These are phyloP conservation scores for Heptranchias perlo DNA, from an alignment of 2,113 vertebrate species.

Conservation along the genomic window DNA sequence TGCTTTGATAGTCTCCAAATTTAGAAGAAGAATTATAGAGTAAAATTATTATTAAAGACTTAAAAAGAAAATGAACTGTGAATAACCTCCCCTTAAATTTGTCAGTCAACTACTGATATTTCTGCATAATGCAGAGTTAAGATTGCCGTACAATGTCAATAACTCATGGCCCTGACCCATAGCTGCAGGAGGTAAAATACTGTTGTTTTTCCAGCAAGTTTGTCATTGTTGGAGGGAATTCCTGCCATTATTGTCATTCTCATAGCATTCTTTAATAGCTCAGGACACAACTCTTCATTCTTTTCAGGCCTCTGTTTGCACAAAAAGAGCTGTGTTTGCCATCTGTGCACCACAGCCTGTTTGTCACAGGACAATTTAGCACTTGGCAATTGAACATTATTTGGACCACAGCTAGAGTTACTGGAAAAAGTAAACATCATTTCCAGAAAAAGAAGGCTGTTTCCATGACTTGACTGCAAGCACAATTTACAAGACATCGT, in stretches of 20 bases:
- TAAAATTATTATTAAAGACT: not conserved
- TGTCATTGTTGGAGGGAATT: conserved; percentile 29
- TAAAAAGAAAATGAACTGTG: not conserved
- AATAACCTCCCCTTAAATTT: not conserved
- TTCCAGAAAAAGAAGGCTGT: conserved; percentile 11
- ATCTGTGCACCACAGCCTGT: conserved; percentile 18
- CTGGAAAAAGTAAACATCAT: not conserved
- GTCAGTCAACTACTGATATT: not conserved
- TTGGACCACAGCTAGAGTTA: conserved; percentile 23
- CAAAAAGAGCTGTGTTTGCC: not conserved
- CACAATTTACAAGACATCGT: conserved; percentile 9
- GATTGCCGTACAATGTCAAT: not conserved
- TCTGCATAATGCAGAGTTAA: not conserved
- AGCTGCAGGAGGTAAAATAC: conserved; percentile 20
- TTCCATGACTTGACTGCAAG: not conserved
- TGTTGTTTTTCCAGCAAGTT: not conserved
- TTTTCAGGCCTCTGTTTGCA: conserved; percentile 6
- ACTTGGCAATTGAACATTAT: conserved; percentile 20
- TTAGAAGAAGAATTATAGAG: not conserved
- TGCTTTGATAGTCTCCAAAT: not conserved
- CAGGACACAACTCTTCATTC: conserved; percentile 19
- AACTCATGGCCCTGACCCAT: not conserved
- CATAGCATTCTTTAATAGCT: not conserved
- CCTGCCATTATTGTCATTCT: conserved; percentile 2
- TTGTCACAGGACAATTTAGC: conserved; percentile 16